A percentile compares a stretch with the other conserved stretches of the same genome.
These are phyloP conservation scores for Erythrocebus patas DNA, from an alignment of 2,113 vertebrate genomes.

Conservation along the genomic window DNA sequence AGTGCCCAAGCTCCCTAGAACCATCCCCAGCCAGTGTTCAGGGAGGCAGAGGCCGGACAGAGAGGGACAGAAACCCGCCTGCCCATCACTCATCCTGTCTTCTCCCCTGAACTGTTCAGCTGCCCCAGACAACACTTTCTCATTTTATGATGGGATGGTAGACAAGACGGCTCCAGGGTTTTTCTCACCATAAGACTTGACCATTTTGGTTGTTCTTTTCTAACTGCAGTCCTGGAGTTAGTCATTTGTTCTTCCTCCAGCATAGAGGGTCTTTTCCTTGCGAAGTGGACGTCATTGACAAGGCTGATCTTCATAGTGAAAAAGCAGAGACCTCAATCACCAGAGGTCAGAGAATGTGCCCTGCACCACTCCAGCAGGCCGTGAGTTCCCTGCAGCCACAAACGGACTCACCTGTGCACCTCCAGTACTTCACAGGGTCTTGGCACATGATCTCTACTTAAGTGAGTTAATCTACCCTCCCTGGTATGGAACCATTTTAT, in stretches of 20 bases:
- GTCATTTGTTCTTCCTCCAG: neutral
- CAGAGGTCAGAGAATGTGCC: no score
- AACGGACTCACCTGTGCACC: rapidly evolving
- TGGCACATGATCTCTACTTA: rapidly evolving
- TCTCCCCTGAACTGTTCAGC: neutral
- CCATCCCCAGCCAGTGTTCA: rapidly evolving
- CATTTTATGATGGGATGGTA: rapidly evolving
- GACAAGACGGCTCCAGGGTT: neutral
- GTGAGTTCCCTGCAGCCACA: neutral
- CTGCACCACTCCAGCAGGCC: rapidly evolving
- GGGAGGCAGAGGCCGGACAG: neutral
- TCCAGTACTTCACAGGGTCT: rapidly evolving
- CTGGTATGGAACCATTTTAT: neutral
- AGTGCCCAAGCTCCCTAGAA: neutral
- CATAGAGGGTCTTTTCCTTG: neutral
- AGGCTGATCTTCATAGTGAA: neutral
- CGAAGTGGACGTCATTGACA: neutral
- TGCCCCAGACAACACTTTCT: no score
- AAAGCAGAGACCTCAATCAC: neutral
- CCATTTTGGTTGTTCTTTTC: neutral
- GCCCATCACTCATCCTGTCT: rapidly evolving
- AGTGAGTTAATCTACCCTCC: neutral
- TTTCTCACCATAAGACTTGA: rapidly evolving
- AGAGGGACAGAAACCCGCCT: neutral
- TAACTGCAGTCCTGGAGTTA: neutral